These are phyloP conservation scores for Zosterops borbonicus DNA, from an alignment of 2,113 vertebrate species.

Conservation along the genomic window DNA sequence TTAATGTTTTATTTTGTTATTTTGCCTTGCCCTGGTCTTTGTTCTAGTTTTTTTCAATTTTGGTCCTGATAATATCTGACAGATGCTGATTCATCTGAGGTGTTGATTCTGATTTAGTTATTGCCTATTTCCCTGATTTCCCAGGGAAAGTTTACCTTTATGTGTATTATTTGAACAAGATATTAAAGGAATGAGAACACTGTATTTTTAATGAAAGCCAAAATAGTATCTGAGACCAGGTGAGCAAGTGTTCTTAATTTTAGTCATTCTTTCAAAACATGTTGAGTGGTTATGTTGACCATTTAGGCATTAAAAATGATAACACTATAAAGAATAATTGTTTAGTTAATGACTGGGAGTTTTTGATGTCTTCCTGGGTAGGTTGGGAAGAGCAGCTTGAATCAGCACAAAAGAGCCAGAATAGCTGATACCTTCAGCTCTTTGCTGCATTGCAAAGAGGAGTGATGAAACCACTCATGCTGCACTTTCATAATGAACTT, in stretches of 20 bases:
- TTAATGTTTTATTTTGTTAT: neutral
- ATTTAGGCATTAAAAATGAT: neutral
- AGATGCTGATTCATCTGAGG: neutral
- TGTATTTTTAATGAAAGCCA: neutral
- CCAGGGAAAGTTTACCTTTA: neutral
- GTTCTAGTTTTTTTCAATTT: neutral
- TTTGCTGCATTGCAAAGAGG: neutral
- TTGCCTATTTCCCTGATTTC: neutral
- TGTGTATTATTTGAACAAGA: neutral
- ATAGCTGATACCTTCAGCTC: neutral
- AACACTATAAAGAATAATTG: neutral
- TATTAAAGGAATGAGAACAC: neutral
- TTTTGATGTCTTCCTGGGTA: neutral
- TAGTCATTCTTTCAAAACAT: neutral
- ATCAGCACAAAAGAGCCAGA: neutral
- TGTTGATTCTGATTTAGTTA: constrained; percentile 10
- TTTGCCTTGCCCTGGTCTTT: neutral
- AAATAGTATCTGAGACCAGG: neutral
- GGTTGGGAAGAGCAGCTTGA: neutral
- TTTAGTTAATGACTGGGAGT: neutral
- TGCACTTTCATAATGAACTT: neutral
- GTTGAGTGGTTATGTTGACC: neutral
- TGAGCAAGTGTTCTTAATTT: neutral
- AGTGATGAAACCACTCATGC: neutral
- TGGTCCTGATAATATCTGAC: neutral